These are phyloP conservation scores for Buteo buteo DNA, from an alignment of 2,113 vertebrate species.

Conservation along the genomic window DNA sequence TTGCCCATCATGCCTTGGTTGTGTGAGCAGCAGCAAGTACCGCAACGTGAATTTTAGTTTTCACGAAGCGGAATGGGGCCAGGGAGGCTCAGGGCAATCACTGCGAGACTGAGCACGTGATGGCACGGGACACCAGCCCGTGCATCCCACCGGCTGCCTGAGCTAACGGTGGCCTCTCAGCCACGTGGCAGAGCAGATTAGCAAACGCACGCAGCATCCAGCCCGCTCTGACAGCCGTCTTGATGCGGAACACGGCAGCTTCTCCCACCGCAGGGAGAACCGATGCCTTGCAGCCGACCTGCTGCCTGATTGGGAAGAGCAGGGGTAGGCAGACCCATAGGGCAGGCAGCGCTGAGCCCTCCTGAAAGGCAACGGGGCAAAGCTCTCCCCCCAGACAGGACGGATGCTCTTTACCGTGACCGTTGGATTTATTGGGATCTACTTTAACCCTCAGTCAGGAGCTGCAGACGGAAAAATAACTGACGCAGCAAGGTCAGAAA, in stretches of 20 bases:
- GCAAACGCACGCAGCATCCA: background rate
- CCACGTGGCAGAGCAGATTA: background rate
- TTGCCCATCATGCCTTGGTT: background rate
- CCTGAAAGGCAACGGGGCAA: background rate
- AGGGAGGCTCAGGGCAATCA: background rate
- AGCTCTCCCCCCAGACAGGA: background rate
- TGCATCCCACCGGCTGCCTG: background rate
- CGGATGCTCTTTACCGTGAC: background rate
- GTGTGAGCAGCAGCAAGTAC: background rate
- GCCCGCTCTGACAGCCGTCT: background rate
- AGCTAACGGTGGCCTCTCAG: background rate
- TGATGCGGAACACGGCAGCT: accelerated
- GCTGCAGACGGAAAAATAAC: background rate
- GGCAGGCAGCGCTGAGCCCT: background rate
- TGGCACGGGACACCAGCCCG: background rate
- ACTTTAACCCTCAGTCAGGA: background rate
- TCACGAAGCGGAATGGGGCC: background rate
- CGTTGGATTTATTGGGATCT: background rate
- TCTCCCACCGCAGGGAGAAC: background rate
- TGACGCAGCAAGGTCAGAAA: background rate
- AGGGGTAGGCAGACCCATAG: background rate
- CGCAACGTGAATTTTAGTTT: accelerated
- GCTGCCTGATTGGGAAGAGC: background rate
- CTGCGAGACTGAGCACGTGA: accelerated
- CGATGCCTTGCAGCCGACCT: background rate